Conservation (phyloP, 92 coral and sea anemone genomes). For the Porites rus region DNA sequence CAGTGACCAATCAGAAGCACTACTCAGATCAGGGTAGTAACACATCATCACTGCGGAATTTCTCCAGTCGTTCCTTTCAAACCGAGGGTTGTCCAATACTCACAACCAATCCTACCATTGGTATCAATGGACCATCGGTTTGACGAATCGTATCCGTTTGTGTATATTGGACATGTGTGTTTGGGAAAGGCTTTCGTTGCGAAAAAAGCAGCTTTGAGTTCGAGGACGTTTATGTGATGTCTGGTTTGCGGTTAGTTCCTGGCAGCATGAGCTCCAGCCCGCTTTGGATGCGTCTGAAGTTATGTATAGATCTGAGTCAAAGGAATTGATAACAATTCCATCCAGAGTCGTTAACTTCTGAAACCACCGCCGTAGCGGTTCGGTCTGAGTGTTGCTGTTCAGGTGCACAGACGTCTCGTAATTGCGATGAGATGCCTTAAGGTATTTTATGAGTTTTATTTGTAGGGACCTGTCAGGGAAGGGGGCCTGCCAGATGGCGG, state of each 20-base stretch:
- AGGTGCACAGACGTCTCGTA: slow-evolving; percentile 21
- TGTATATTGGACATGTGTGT: not conserved
- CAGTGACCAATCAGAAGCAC: too few relatives aligned
- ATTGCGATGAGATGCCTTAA: slow-evolving; percentile 27
- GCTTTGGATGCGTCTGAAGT: slow-evolving; percentile 33
- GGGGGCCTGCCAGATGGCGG: slow-evolving; percentile 53
- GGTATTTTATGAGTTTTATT: slow-evolving; percentile 36
- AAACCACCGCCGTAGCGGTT: slow-evolving; percentile 45
- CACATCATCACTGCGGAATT: too few relatives aligned
- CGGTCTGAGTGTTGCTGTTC: slow-evolving; percentile 17
- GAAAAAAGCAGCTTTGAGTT: slow-evolving; percentile 48
- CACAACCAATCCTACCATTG: too few relatives aligned
- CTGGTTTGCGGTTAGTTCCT: slow-evolving; percentile 9
- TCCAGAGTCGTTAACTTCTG: slow-evolving; percentile 23
- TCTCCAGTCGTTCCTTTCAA: too few relatives aligned
- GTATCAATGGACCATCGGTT: too few relatives aligned
- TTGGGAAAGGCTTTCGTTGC: slow-evolving; percentile 29
- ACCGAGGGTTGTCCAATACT: not conserved
- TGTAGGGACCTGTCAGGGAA: slow-evolving; percentile 39
- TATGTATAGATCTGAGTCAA: slow-evolving; percentile 37
- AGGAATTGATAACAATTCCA: slow-evolving; percentile 24
- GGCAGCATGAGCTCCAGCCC: slow-evolving; percentile 47
- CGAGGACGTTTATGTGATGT: slow-evolving; percentile 43
- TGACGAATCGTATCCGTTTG: too few relatives aligned
- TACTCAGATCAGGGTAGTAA: too few relatives aligned